A percentile compares a stretch with the other conserved stretches of the same genome.
These are phyloP conservation scores for Craterocephalus amniculus DNA, from an alignment of 2,797 vertebrate species.

Conservation along the genomic window DNA sequence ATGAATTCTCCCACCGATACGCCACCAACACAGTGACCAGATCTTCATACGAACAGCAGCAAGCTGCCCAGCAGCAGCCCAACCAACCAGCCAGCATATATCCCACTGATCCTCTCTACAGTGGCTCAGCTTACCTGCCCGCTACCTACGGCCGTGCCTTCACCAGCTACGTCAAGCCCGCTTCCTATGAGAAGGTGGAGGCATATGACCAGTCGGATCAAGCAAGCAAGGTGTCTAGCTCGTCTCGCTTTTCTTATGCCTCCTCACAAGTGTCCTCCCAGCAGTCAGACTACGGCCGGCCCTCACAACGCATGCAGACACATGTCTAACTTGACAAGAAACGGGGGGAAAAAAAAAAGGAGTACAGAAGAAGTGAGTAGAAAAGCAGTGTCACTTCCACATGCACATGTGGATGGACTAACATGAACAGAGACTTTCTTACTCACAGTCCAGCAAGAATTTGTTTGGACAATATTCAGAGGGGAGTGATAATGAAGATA, in stretches of 20 bases:
- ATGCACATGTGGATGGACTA: constrained; percentile 59
- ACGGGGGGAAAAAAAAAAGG: constrained; percentile 10
- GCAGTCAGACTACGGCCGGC: constrained; percentile 88
- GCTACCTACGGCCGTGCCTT: constrained; percentile 89
- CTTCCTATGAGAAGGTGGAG: constrained; percentile 87
- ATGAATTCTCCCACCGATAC: constrained; percentile 87
- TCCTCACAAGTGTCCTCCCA: constrained; percentile 87
- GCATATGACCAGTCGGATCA: constrained; percentile 87
- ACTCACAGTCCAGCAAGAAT: constrained; percentile 58
- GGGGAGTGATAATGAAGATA: constrained; percentile 54
- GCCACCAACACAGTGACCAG: constrained; percentile 83
- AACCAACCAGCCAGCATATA: constrained; percentile 75
- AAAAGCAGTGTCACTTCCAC: constrained; percentile 54
- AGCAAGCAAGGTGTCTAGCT: constrained; percentile 84
- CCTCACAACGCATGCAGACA: constrained; percentile 92
- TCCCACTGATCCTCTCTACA: constrained; percentile 82
- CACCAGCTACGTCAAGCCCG: constrained; percentile 88
- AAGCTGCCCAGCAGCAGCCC: constrained; percentile 75
- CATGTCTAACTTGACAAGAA: constrained; percentile 85
- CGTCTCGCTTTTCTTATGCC: constrained; percentile 88
- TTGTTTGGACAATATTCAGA: constrained; percentile 56
- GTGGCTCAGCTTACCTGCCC: constrained; percentile 85
- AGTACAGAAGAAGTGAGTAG: constrained; percentile 47
- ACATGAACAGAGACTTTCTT: constrained; percentile 68
- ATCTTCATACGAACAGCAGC: constrained; percentile 82